Conservation (phyloP, 2,113 vertebrate genomes). For the Elephas maximus region DNA sequence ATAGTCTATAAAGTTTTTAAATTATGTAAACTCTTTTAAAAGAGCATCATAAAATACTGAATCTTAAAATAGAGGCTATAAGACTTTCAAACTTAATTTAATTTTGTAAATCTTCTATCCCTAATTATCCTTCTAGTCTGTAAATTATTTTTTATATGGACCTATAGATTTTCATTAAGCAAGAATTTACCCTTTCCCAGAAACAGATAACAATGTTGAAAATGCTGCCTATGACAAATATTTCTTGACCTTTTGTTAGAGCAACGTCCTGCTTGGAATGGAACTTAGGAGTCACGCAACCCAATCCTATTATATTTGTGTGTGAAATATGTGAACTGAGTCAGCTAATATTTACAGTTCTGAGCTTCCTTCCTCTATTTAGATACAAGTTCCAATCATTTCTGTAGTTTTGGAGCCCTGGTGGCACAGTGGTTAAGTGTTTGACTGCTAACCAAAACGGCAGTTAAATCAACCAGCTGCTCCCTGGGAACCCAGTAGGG, state of each 20-base stretch:
- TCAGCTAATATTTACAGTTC: not conserved
- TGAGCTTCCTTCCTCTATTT: not conserved
- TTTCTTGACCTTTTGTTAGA: constrained; percentile 55
- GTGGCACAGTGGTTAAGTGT: no score
- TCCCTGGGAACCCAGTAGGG: no score
- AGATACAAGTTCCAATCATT: not conserved
- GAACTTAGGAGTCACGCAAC: constrained; percentile 11
- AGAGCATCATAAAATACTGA: not conserved
- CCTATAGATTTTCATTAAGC: constrained; percentile 28
- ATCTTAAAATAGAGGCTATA: not conserved
- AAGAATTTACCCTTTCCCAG: not conserved
- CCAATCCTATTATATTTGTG: not conserved
- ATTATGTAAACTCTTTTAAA: not conserved
- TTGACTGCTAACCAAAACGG: no score
- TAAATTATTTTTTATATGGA: constrained; percentile 8
- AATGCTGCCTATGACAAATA: constrained; percentile 39
- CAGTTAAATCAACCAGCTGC: no score
- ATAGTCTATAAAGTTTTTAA: not conserved
- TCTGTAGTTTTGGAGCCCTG: not conserved
- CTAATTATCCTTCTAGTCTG: not conserved
- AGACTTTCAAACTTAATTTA: not conserved
- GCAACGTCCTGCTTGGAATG: not conserved
- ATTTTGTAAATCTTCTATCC: not conserved
- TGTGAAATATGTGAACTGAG: constrained; percentile 6
- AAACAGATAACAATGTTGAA: constrained; percentile 10